Conservation (phyloP, 2,797 vertebrate genomes). For the Rhyacichthys aspro region DNA sequence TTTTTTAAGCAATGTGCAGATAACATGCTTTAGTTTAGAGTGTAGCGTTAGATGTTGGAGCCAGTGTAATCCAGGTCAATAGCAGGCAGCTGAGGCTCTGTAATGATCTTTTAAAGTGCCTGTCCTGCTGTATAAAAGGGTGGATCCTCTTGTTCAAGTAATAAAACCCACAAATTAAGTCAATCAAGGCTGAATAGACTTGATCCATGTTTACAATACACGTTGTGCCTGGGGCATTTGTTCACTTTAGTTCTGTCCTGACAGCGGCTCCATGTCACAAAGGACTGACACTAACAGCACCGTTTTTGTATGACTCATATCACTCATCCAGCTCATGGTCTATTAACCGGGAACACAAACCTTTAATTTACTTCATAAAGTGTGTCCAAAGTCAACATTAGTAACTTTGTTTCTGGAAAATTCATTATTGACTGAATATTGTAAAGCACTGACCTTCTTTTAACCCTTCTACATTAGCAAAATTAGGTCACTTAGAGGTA, state of each 20-base stretch:
- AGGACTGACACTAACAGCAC: conserved; percentile 16
- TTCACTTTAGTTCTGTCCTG: conserved; percentile 31
- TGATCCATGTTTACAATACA: conserved; percentile 40
- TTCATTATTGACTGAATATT: too few relatives aligned
- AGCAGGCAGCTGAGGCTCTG: conserved; percentile 6
- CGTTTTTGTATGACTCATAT: conserved; percentile 9
- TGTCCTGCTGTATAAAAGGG: conserved; percentile 13
- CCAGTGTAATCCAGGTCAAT: conserved; percentile 15
- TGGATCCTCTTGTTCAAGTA: conserved; percentile 27
- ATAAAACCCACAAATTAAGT: conserved; percentile 38
- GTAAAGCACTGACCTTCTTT: too few relatives aligned
- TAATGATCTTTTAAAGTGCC: conserved; percentile 16
- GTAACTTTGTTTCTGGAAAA: too few relatives aligned
- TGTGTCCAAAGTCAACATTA: background rate
- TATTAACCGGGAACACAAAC: conserved; percentile 1
- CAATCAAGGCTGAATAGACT: conserved; percentile 42
- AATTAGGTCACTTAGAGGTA: too few relatives aligned
- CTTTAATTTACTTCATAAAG: background rate
- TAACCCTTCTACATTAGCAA: too few relatives aligned
- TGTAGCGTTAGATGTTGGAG: conserved; percentile 2
- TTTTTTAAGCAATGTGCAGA: background rate
- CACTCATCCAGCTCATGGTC: conserved; percentile 13
- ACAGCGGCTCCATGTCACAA: conserved; percentile 43
- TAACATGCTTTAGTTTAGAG: too few relatives aligned
- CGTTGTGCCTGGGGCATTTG: conserved; percentile 21